Conservation (phyloP, 1,140 invertebrate genomes). For the Thaumetopoea pityocampa region DNA sequence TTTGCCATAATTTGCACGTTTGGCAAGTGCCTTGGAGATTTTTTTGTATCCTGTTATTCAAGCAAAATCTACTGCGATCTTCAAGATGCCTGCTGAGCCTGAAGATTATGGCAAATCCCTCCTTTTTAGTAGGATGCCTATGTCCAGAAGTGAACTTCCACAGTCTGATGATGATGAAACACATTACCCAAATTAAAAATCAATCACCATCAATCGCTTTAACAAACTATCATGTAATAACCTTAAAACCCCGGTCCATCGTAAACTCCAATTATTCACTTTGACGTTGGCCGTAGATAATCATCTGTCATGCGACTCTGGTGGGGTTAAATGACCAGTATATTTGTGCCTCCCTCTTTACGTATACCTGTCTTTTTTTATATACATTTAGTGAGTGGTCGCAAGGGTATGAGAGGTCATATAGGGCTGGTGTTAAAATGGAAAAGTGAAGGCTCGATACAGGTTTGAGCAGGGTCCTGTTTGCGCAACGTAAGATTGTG, state of each 20-base stretch:
- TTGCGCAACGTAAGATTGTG: constrained; percentile 54
- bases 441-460: constrained; percentile 45
- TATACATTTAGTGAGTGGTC: not conserved
- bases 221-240: constrained; percentile 8
- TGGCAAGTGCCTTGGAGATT: too few relatives aligned
- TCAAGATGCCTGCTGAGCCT: too few relatives aligned
- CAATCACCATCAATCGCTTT: constrained; percentile 1
- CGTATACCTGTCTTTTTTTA: constrained; percentile 15
- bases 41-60: too few relatives aligned
- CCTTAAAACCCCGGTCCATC: constrained; percentile 27
- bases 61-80: too few relatives aligned
- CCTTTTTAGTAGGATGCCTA: too few relatives aligned
- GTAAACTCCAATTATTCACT: constrained; percentile 72
- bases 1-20: too few relatives aligned
- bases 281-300: constrained; percentile 69
- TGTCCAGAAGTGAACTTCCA: too few relatives aligned
- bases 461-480: constrained; percentile 55
- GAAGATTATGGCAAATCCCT: too few relatives aligned
- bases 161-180: too few relatives aligned
- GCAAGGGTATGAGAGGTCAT: constrained; percentile 21
- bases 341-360: constrained; percentile 33
- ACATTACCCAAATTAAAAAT: too few relatives aligned
- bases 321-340: constrained; percentile 40
- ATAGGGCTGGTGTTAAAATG: constrained; percentile 32
- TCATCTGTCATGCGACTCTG: constrained; percentile 67